phyloP scores from a whole-genome alignment of 1,140 invertebrate genomes.

The Micrasema longulum region DNA sequence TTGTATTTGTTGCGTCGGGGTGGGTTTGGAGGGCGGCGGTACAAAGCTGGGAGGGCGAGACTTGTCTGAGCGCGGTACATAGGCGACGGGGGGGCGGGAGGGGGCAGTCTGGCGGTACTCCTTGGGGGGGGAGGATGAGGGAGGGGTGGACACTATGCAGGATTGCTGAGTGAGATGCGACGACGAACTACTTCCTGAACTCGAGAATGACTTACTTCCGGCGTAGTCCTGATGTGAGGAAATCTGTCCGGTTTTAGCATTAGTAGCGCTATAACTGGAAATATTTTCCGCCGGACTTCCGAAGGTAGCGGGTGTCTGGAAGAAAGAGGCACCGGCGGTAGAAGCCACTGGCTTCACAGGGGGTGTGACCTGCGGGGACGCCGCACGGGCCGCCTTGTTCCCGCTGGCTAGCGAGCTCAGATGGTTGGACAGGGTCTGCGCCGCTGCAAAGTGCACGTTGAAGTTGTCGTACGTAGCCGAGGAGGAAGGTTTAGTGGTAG shows the following conservation, averaged over 20 bases:
- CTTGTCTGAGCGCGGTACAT: constrained; percentile 67
- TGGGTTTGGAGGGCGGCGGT: constrained; percentile 67
- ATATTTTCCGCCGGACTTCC: constrained; percentile 67
- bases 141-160: constrained; percentile 77
- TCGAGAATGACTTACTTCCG: constrained; percentile 71
- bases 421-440: constrained; percentile 73
- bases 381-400: constrained; percentile 64
- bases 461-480: constrained; percentile 74
- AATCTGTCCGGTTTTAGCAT: constrained; percentile 69
- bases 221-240: constrained; percentile 67
- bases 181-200: constrained; percentile 67
- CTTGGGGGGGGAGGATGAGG: constrained; percentile 66
- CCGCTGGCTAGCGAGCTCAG: constrained; percentile 69
- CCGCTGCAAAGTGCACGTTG: constrained; percentile 75
- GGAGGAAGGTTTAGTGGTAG: constrained; percentile 68
- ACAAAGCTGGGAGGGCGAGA: constrained; percentile 64
- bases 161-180: constrained; percentile 72
- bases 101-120: constrained; percentile 70
- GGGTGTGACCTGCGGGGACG: constrained; percentile 70
- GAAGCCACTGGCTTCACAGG: constrained; percentile 68
- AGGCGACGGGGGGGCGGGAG: constrained; percentile 63
- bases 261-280: constrained; percentile 67
- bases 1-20: constrained; percentile 68
- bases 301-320: constrained; percentile 72
- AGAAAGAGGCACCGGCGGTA: constrained; percentile 71